Evolutionary conservation across 2,113 vertebrate species (phyloP).

Genomic region (pig (Sus scrofa)): T2T-Sscrofa CM000812.6:178908001-178908500

Average conservation of each 20-base stretch:
- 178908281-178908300: conserved; percentile 98
- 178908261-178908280: conserved; percentile 99
- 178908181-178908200: conserved; percentile 98
- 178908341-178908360: rapidly evolving
- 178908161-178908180: conserved; percentile 71
- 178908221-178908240: conserved; percentile 98
- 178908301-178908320: conserved; percentile 98
- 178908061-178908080: neutral
- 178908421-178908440: too few relatives aligned
- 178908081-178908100: neutral
- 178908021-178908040: rapidly evolving
- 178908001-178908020: neutral
- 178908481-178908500: neutral
- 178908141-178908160: neutral
- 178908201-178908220: conserved; percentile 99
- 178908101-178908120: neutral
- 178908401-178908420: neutral
- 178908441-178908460: neutral
- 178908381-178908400: neutral
- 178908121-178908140: neutral
- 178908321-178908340: conserved; percentile 96
- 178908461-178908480: neutral
- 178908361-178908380: neutral
- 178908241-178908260: conserved; percentile 98
- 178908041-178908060: too few relatives aligned